Conservation (phyloP, 1,140 invertebrate genomes). For the Drosophila quadrilineata region DNA sequence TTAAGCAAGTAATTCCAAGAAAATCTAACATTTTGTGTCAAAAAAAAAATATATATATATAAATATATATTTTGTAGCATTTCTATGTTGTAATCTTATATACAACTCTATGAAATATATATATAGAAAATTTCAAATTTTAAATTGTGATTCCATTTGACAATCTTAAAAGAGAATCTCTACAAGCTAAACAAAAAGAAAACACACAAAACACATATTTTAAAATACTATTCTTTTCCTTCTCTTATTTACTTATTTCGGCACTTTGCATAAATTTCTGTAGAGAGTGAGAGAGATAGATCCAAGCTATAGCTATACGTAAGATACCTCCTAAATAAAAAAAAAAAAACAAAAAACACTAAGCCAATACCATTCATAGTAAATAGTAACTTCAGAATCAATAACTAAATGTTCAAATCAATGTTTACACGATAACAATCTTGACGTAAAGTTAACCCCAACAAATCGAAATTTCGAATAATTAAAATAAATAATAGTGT, state of each 20-base stretch:
- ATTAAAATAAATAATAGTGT: constrained; percentile 46
- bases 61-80: constrained; percentile 57
- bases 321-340: constrained; percentile 42
- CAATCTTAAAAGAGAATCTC: constrained; percentile 69
- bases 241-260: constrained; percentile 2
- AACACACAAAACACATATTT: too few relatives aligned
- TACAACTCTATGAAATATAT: constrained; percentile 28
- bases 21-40: constrained; percentile 57
- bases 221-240: too few relatives aligned
- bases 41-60: constrained; percentile 48
- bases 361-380: too few relatives aligned
- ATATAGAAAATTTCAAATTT: constrained; percentile 61
- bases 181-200: too few relatives aligned
- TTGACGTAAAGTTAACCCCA: constrained; percentile 4
- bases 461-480: constrained; percentile 1
- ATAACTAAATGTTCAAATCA: constrained; percentile 60
- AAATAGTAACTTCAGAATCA: constrained; percentile 1
- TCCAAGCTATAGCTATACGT: constrained; percentile 37
- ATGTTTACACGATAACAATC: constrained; percentile 65
- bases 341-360: constrained; percentile 14
- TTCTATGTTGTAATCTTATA: constrained; percentile 37
- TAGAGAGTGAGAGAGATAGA: constrained; percentile 18
- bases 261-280: constrained; percentile 68
- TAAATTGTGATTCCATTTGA: constrained; percentile 80
- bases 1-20: constrained; percentile 46